A percentile compares a stretch with the other conserved stretches of the same genome.
phyloP scores from a whole-genome alignment of 2,797 vertebrate species.

The Argyrosomus regius region DNA sequence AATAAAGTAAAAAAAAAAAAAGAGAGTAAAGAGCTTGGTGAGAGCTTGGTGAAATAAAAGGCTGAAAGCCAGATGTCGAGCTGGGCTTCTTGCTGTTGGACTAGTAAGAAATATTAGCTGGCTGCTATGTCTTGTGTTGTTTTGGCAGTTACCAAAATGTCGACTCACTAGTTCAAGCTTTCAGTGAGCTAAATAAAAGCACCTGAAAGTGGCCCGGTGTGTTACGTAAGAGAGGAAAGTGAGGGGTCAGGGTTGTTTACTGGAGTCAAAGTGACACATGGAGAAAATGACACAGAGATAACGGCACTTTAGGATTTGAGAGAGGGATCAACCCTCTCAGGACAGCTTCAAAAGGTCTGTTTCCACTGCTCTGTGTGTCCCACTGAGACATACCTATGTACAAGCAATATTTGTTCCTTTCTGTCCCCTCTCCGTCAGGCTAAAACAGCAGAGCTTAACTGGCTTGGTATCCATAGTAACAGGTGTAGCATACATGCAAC shows the following conservation, averaged over 20 bases:
- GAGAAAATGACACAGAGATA: constrained; percentile 18
- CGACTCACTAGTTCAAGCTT: background rate
- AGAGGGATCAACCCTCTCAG: constrained; percentile 23
- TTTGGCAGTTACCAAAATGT: too few relatives aligned
- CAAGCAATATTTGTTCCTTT: constrained; percentile 7
- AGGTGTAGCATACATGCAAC: background rate
- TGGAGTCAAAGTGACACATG: constrained; percentile 29
- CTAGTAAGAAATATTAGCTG: too few relatives aligned
- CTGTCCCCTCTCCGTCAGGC: background rate
- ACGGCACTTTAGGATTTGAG: constrained; percentile 20
- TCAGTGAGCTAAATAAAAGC: background rate
- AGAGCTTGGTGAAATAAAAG: too few relatives aligned
- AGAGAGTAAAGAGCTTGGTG: too few relatives aligned
- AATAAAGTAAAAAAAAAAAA: too few relatives aligned
- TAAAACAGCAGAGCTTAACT: background rate
- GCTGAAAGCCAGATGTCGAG: too few relatives aligned
- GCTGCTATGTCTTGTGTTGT: too few relatives aligned
- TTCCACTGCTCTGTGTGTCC: background rate
- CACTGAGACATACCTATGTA: constrained; percentile 11
- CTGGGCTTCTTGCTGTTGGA: too few relatives aligned
- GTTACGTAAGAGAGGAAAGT: background rate
- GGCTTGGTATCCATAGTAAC: constrained; percentile 34
- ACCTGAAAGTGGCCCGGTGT: background rate
- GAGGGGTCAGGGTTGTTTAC: constrained; percentile 25
- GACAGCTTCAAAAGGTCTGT: constrained; percentile 24